Percentiles rank a stretch among this genome's conserved stretches.
These are phyloP conservation scores for Pipistrellus kuhlii DNA, from an alignment of 2,797 vertebrate species.

Conservation along the genomic window DNA sequence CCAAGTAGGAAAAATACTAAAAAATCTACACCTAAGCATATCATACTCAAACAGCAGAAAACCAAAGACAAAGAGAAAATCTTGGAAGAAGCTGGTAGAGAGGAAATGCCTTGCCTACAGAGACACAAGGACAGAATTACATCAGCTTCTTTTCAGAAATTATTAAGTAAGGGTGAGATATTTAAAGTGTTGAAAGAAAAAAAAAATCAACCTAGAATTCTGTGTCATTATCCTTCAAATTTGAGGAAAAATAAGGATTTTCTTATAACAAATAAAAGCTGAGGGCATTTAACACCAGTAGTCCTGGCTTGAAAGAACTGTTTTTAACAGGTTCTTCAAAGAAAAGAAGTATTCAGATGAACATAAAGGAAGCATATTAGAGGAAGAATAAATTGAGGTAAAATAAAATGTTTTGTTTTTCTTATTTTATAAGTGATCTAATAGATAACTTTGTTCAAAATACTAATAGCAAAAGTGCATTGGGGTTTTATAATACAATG, in stretches of 20 bases:
- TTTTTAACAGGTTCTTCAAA: neutral
- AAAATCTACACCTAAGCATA: neutral
- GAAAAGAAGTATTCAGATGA: neutral
- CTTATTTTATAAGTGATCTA: neutral
- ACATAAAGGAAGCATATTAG: neutral
- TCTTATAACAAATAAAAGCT: neutral
- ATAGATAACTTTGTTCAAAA: neutral
- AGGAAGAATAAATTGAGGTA: neutral
- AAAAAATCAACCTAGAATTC: neutral
- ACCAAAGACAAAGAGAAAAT: neutral
- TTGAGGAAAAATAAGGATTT: neutral
- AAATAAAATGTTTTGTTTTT: neutral
- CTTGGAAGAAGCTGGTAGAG: neutral
- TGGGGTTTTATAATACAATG: neutral
- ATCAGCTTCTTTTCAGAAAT: neutral
- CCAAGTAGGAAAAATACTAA: neutral
- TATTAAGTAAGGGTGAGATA: neutral
- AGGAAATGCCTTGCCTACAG: neutral
- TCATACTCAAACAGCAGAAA: neutral
- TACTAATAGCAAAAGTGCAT: neutral
- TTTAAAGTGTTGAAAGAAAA: neutral
- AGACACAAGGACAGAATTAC: neutral
- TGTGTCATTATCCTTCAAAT: neutral
- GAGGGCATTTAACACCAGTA: neutral
- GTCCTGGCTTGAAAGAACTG: neutral